Conservation (phyloP, 2,888 invertebrate species). For the Scaptomyza reducta region DNA sequence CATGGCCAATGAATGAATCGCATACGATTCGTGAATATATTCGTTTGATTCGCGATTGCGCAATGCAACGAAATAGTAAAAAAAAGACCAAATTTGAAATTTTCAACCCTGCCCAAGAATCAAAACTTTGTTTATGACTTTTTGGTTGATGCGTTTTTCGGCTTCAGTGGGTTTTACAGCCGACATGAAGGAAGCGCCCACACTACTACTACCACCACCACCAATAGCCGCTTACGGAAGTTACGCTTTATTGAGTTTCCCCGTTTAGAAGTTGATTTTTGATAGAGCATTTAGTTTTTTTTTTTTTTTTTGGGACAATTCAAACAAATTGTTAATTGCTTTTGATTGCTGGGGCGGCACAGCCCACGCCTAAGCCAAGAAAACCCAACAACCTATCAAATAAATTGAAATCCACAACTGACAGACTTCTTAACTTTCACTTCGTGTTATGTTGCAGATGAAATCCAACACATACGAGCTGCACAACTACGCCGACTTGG, state of each 20-base stretch:
- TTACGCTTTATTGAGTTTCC: conserved; percentile 54
- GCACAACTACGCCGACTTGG: conserved; percentile 71
- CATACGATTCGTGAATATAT: conserved; percentile 15
- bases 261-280: conserved; percentile 34
- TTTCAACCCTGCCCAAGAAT: conserved; percentile 47
- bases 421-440: conserved; percentile 37
- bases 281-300: conserved; percentile 25
- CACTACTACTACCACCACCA: conserved; percentile 29
- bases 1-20: neutral
- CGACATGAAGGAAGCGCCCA: conserved; percentile 58
- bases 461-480: conserved; percentile 73
- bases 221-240: conserved; percentile 70
- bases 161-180: conserved; percentile 71
- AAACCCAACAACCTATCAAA: conserved; percentile 6
- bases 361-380: conserved; percentile 46
- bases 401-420: conserved; percentile 24
- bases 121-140: conserved; percentile 56
- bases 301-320: conserved; percentile 43
- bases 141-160: conserved; percentile 72
- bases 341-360: conserved; percentile 55
- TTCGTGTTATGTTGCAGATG: conserved; percentile 55
- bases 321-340: conserved; percentile 74
- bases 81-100: conserved; percentile 32
- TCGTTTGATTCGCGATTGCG: conserved; percentile 38
- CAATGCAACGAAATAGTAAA: conserved; percentile 34